These are phyloP conservation scores for Acleris literana DNA, from an alignment of 2,888 invertebrate species.

Conservation along the genomic window DNA sequence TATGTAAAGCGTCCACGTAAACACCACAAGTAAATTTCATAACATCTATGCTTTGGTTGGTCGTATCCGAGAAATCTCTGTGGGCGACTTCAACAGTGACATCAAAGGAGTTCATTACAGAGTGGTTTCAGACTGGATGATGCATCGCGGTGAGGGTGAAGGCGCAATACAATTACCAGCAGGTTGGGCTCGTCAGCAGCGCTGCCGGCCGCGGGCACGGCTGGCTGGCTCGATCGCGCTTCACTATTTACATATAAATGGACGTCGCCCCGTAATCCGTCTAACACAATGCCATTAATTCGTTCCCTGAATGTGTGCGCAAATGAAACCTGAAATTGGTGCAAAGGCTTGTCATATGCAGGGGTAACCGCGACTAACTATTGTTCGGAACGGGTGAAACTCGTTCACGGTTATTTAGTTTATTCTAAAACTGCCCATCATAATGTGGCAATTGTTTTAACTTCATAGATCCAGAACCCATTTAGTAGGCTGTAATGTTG, in stretches of 20 bases:
- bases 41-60: too few species aligned
- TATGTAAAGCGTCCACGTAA: too few species aligned
- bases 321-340: slow-evolving; percentile 67
- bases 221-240: slow-evolving; percentile 69
- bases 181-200: slow-evolving; percentile 42
- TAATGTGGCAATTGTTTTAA: slow-evolving; percentile 20
- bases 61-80: background rate
- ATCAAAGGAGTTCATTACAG: background rate
- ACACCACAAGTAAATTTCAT: too few species aligned
- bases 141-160: background rate
- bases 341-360: slow-evolving; percentile 40
- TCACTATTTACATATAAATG: slow-evolving; percentile 83
- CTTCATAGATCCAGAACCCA: slow-evolving; percentile 2
- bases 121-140: background rate
- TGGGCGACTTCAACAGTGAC: background rate
- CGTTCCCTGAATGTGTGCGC: slow-evolving; percentile 67
- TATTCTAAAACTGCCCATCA: slow-evolving; percentile 14
- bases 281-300: slow-evolving; percentile 81
- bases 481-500: background rate
- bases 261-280: slow-evolving; percentile 76
- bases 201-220: slow-evolving; percentile 54
- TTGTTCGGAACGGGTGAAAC: slow-evolving; percentile 21
- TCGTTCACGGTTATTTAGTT: slow-evolving; percentile 5
- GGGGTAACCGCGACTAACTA: slow-evolving; percentile 34
- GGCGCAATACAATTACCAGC: slow-evolving; percentile 54